Evolutionary conservation across 2,888 invertebrate genomes (phyloP).

Genomic region (Belgica antarctica): DNA sequence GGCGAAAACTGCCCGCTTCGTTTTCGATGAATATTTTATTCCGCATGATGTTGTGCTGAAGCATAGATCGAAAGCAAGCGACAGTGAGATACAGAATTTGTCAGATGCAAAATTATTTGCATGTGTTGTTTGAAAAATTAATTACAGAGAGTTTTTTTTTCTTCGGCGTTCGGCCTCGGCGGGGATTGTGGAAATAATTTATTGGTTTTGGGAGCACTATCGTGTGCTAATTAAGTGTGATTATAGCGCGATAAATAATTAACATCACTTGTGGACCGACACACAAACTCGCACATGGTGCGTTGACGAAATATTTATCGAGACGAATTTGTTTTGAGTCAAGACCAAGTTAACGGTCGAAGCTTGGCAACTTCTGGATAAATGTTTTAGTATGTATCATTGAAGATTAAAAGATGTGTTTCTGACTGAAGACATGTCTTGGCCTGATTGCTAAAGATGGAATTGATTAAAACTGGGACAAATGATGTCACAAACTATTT

Average conservation of each 20-base stretch:
- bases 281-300: not conserved
- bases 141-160: not conserved
- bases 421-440: no score
- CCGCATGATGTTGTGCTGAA: not conserved
- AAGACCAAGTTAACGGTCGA: not conserved
- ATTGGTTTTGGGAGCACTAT: not conserved
- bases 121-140: constrained; percentile 27
- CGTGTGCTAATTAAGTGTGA: not conserved
- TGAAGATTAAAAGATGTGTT: no score
- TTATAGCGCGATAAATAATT: not conserved
- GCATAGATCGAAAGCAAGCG: not conserved
- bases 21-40: constrained; percentile 30
- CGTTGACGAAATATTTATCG: constrained; percentile 11
- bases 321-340: not conserved
- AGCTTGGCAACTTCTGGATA: no score
- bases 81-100: not conserved
- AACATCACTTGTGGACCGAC: constrained; percentile 1
- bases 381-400: no score
- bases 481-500: no score
- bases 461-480: no score
- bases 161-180: no score
- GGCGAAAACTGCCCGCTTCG: constrained; percentile 25
- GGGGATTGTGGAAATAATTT: constrained; percentile 1
- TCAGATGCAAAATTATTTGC: constrained; percentile 18
- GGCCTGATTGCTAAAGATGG: no score